These are phyloP conservation scores for Capitulum mitella DNA, from an alignment of 2,888 invertebrate species.

Conservation along the genomic window DNA sequence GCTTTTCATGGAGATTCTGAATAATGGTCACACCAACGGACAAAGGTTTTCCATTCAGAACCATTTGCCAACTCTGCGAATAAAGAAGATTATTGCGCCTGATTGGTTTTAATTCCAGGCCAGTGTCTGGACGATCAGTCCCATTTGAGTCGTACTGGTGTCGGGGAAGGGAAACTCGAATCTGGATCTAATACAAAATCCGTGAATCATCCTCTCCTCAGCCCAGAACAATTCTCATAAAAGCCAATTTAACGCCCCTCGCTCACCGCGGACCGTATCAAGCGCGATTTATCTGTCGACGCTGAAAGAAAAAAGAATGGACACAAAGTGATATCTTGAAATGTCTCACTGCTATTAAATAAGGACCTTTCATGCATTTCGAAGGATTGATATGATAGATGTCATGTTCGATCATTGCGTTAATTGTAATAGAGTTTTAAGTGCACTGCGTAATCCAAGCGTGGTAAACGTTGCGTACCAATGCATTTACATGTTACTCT, in stretches of 20 bases:
- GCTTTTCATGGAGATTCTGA: too few species aligned
- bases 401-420: too few species aligned
- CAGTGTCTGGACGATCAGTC: not conserved
- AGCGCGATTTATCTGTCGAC: not conserved
- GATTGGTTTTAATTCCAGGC: not conserved
- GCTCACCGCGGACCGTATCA: not conserved
- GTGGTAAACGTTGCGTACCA: too few species aligned
- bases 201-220: conserved; percentile 3
- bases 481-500: too few species aligned
- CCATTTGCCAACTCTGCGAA: not conserved
- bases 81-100: not conserved
- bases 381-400: too few species aligned
- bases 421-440: too few species aligned
- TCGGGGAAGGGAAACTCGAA: too few species aligned
- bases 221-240: conserved; percentile 5
- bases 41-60: not conserved
- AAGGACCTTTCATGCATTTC: too few species aligned
- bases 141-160: not conserved
- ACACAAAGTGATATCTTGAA: not conserved
- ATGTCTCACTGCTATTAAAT: too few species aligned
- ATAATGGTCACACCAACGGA: not conserved
- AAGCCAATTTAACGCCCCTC: conserved; percentile 12
- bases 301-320: not conserved
- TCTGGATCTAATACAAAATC: not conserved
- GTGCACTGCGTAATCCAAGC: too few species aligned